Evolutionary conservation across 2,888 invertebrate genomes (phyloP), one percentile per base, ranked within the genome.

Genomic region (Hypercompe scribonia): DNA sequence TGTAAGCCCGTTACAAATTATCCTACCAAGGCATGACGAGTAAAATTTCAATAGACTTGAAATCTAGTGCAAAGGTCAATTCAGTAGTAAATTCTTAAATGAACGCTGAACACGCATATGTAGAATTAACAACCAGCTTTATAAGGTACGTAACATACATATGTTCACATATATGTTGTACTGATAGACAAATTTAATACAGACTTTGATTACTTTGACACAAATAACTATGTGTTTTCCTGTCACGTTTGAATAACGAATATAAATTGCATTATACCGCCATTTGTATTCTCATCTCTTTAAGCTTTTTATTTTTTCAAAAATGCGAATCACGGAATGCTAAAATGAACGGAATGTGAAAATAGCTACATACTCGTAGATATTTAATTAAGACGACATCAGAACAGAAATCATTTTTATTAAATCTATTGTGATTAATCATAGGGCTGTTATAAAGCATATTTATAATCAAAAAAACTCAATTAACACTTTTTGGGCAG

Each of bases 241-340:
- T n/a, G 65, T 65, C 34, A 65, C 36, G 36, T 65, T 65, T 65
- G 65, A 8, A 24, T n/a, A 39, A 34, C 39, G 36, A 65, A 65
- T 65, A 36, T 34, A 65, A 65, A 58, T 58, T 58, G 11, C 54
- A 54, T n/a, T 54, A 58, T 28, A 58, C 28, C n/a, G 3, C n/a
- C n/a, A 58, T 28, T 28, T 28, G 54, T 58, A 28, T 58, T 11
- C n/a, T 13, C 54, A 58, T 24, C 54, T 13, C 54, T 28, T 28
- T 28, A 54, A n/a, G n/a, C n/a, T 13, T n/a, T 28, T 58, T 58
- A 58, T 28, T n/a, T 28, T 28, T 58, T n/a, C 28, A 13, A 28
- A 58, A 3, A 58, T 28, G 28, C n/a, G 11, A 28, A 3, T 54
- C 54, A 54, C 54, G 24, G n/a, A 54, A 54, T 21, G 54, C 10